Base-by-base conservation (phyloP, 2,888 invertebrate genomes). In the Charanyca ferruginea region DNA sequence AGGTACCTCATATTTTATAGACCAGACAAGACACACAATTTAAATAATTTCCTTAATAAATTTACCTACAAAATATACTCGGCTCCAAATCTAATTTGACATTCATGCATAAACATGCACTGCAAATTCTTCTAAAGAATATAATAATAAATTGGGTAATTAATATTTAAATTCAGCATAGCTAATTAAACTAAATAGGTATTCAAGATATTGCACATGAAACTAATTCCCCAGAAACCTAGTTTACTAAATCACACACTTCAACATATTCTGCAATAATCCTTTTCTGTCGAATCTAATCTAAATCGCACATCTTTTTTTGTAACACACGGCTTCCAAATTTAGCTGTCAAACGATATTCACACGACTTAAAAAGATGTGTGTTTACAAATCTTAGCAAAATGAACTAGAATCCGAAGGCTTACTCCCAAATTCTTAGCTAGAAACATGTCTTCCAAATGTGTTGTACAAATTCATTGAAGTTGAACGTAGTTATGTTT, bases 261-360 rank as follows among this genome's bases (percentile, higher is more conserved):
- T 42, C 6, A 49, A 69, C 25, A 59, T 38, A 49, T 49, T 62
- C 22, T 35, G 45, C 62, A 62, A 74, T 53, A 42, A 55, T 74
- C 45, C 63, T 63, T 75, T 42, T 55, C n/a, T 22, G 28, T 22
- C 41, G 18, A 23, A 73, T 69, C 53, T 73, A 23, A 79, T 79
- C 78, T 62, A 7, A n/a, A 69, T 66, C 53, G 47, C 1, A 32
- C 42, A 73, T 79, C 77, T 44, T 20, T 58, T 28, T 54, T 28
- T 54, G 63, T 38, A 38, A 35, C 45, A 28, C 32, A 44, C 57
- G 38, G 49, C 22, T 68, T 11, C 49, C 63, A 63, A 66, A 73
- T 47, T 51, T 28, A 52, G 42, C 11, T 20, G 51, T 22, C 42
- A 45, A 71, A 60, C 23, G 32, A 63, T 66, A 32, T 71, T 60